Base-by-base conservation (phyloP, 2,888 invertebrate species). In the Eristalis intricaria region DNA sequence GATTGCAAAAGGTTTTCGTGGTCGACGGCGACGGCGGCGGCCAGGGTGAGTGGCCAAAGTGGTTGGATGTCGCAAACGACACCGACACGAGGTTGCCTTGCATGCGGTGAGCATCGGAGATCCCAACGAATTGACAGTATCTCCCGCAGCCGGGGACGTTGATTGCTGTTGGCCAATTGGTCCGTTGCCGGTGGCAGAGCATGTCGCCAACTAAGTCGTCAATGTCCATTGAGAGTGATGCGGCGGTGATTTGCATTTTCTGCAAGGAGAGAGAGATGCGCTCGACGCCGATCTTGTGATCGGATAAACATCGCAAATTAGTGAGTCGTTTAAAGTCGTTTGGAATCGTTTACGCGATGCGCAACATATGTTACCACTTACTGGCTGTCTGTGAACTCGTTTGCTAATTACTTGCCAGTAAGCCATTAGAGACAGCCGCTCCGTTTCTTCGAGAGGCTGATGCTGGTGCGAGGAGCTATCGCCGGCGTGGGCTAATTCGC, bases 401-500 rank as follows among this genome's bases (percentile, higher is more conserved):
- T 50, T 50, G 19, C 50, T 50, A 50, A 50, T 50, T 50, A 50
- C 50, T 50, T n/a, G 8, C 19, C 19, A 19, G 50, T 19, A 19
- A 19, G 10, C 50, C 50, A 50, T 50, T 19, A 19, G 50, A 50
- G 5, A 19, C 8, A 8, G 50, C 50, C n/a, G 50, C 50, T 1
- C 1, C 8, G 50, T 50, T 19, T 19, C 19, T 50, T 50, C 1
- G 7, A 19, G 19, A 2, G 19, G 13, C 19, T 19, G 19, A 19
- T n/a, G 19, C 8, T 19, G 19, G 50, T 50, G 50, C n/a, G 50
- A 50, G 50, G 19, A 50, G 19, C 50, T 81, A 56, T 64, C 38
- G 50, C 3, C 43, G 69, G 68, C 32, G 69, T 81, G 64, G 81
- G 81, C 29, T n/a, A 69, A 58, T 64, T 23, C 29, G 29, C 61